These are phyloP conservation scores for Gallirallus australis DNA, from an alignment of 2,797 vertebrate species.

Conservation along the genomic window DNA sequence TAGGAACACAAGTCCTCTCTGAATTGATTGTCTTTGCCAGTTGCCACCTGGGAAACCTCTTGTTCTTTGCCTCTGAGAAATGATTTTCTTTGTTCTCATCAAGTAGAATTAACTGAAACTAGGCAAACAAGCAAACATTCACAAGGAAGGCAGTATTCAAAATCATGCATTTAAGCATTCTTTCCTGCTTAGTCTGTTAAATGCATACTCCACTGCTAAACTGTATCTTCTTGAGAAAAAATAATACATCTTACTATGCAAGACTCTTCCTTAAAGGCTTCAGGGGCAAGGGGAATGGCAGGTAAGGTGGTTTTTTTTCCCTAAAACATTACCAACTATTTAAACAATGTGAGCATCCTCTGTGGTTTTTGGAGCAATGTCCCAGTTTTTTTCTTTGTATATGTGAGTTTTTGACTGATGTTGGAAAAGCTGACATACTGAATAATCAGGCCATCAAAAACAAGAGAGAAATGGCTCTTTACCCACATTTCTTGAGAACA, in stretches of 20 bases:
- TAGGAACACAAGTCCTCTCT: not conserved
- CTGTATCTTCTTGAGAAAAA: not conserved
- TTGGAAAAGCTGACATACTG: fast-evolving
- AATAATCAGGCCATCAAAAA: not conserved
- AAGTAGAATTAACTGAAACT: not conserved
- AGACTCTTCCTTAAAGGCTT: not conserved
- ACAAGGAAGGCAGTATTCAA: not conserved
- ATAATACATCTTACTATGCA: not conserved
- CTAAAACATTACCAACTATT: not conserved
- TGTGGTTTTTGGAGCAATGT: not conserved
- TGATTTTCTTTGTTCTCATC: not conserved
- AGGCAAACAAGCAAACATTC: not conserved
- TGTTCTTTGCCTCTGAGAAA: not conserved
- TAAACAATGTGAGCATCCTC: fast-evolving
- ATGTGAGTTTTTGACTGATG: not conserved
- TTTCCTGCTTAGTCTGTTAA: not conserved
- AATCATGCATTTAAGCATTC: not conserved
- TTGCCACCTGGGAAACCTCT: not conserved
- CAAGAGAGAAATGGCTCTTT: not conserved
- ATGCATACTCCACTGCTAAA: not conserved
- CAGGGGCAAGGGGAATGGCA: not conserved
- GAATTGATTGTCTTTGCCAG: not conserved
- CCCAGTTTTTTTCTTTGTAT: not conserved
- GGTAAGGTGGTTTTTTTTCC: not conserved
- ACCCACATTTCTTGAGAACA: not conserved